phyloP scores from a whole-genome alignment of 2,797 vertebrate species.

The Cephalopachus bancanus region DNA sequence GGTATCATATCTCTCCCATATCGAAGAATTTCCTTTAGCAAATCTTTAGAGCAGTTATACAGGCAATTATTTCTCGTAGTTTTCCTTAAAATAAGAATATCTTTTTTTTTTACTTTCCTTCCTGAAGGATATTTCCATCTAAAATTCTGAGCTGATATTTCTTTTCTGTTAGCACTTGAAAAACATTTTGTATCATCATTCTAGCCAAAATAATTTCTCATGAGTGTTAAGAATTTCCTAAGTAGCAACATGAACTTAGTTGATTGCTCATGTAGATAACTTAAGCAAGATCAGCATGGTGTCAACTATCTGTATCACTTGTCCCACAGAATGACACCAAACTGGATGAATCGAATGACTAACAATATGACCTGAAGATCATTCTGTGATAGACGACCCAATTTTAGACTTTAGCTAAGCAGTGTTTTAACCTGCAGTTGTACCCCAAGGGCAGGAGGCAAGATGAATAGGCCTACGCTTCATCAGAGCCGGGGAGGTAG shows the following conservation, averaged over 20 bases:
- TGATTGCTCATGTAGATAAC: neutral
- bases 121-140: conserved; percentile 17
- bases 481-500: neutral
- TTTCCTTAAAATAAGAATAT: conserved; percentile 31
- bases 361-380: neutral
- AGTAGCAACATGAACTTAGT: neutral
- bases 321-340: neutral
- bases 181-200: conserved; percentile 11
- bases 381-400: neutral
- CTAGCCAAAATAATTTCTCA: conserved; percentile 10
- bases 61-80: neutral
- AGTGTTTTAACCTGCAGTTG: neutral
- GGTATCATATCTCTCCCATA: neutral
- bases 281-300: neutral
- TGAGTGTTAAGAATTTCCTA: neutral
- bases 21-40: neutral
- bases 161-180: neutral
- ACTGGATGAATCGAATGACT: neutral
- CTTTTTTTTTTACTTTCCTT: neutral
- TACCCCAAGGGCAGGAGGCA: neutral
- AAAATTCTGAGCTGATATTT: neutral
- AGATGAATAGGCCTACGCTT: neutral
- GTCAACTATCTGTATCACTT: neutral
- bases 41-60: neutral
- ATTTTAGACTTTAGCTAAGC: neutral